Evolutionary conservation across 1,140 invertebrate genomes (phyloP), one percentile per base, ranked within the genome.

Genomic region (Drosophila pachea): DNA sequence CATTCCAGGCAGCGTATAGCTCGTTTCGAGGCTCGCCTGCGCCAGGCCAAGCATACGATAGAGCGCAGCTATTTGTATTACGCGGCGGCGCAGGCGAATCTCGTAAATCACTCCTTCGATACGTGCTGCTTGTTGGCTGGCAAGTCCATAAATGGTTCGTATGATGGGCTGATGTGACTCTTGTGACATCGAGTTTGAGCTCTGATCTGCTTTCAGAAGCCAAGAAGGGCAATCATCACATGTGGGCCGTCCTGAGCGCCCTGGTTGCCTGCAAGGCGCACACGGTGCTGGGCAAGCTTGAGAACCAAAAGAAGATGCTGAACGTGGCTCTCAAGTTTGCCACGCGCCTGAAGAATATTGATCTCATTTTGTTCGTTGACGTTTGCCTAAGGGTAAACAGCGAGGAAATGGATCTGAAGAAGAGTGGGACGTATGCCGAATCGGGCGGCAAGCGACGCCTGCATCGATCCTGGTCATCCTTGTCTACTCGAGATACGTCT

Each of bases 31-130:
- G 67, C 65, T 22, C 81, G 87, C 0, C 69, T 89, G 71, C 48
- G 64, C 7, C 84, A 78, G 14, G 76, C 87, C 1, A 74, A 78
- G 42, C 74, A 72, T 50, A 40, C 74, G 1, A 75, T 89, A 12
- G 87, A 89, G 55, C 81, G 86, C 9, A 72, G 68, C 14, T 89
- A 89, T 71, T 50, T 89, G 31, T 36, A 81, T 7, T 86, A 89
- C 48, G 87, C 89, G 36, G 54, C 76, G 29, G 87, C 87, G 5
- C 66, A 73, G 36, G 63, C 66, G 9, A 78, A 88, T 56, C 47
- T 89, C n/a, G 43, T 68, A 5, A 58, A 68, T 22, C 66, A 74
- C 48, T 72, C 66, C 7, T 89, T 88, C 11, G 78, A 87, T 36
- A 53, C 36, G n/a, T 83, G 72, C 38, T 83, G 81, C 38, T 73